Base-by-base conservation (phyloP, 1,140 invertebrate genomes). In the Calephelis virginiensis region DNA sequence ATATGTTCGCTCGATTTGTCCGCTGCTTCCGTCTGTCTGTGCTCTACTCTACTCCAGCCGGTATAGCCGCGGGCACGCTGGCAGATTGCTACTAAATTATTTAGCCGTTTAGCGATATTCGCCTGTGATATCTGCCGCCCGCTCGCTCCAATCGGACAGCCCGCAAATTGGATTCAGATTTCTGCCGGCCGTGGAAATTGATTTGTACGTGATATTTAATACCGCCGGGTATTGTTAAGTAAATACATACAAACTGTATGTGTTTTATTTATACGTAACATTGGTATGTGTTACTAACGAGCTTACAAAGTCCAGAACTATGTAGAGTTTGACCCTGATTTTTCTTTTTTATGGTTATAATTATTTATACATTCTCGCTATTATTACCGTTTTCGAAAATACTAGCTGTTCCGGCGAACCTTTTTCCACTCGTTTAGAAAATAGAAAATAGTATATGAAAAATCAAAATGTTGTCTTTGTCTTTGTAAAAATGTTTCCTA, bases 111-210 rank as follows among this genome's bases (percentile, higher is more conserved):
- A 90, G 85, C 81, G 85, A 90, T 89, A 90, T 90, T 89, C 82
- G 71, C 75, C 28, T 73, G 80, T 79, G 86, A 86, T 90, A 90
- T 83, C 88, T 77, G 77, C 77, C 81, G 81, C 71, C 75, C 78
- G 80, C 69, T 47, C 78, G 71, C 80, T 74, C 69, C 82, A 73
- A 85, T 87, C 88, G 83, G 88, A 89, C 88, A 90, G 85, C 81
- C 83, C 78, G 81, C 85, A 90, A 90, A 90, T 90, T 90, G 88
- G 85, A 90, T 90, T 90, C 86, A 89, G 85, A 89, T 88, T 88
- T 89, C 86, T 82, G 80, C 78, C 80, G 69, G 72, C 76, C 82
- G 73, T 82, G 76, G 82, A 86, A 91, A 91, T 91, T 89, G 88
- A 91, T 89, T 91, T 85, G 84, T 82, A 87, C 82, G 73, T 87